Evolutionary conservation across 2,888 invertebrate genomes (phyloP).

Genomic region (Drosophila sordidula): DNA sequence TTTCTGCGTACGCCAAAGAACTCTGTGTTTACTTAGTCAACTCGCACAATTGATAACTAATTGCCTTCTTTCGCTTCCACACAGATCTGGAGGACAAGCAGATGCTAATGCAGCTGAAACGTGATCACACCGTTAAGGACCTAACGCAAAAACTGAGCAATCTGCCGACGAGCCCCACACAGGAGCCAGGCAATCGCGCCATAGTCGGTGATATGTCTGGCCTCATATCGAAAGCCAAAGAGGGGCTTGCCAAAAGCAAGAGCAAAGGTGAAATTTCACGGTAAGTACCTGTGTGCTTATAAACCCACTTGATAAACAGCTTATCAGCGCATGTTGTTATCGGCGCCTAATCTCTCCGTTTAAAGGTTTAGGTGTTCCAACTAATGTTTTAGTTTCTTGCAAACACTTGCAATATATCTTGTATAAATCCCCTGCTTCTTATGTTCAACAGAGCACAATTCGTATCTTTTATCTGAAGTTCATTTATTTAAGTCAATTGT

Average conservation of each 20-base stretch:
- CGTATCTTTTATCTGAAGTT: constrained; percentile 1
- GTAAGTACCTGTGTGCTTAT: constrained; percentile 63
- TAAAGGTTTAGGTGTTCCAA: not conserved
- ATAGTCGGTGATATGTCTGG: constrained; percentile 93
- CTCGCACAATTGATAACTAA: not conserved
- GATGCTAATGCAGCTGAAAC: constrained; percentile 89
- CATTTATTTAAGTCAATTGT: constrained; percentile 26
- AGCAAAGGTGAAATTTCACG: constrained; percentile 88
- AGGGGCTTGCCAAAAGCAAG: constrained; percentile 94
- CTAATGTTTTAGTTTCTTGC: not conserved
- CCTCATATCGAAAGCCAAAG: constrained; percentile 96
- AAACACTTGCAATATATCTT: constrained; percentile 21
- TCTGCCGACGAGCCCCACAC: constrained; percentile 86
- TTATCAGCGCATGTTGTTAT: constrained; percentile 19
- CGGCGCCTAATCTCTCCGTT: constrained; percentile 10
- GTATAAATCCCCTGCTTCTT: not conserved
- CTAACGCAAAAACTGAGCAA: constrained; percentile 93
- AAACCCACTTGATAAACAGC: constrained; percentile 6
- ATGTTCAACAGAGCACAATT: not conserved
- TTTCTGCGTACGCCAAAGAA: constrained; percentile 7
- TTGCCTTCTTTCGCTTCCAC: not conserved
- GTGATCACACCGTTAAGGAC: constrained; percentile 95
- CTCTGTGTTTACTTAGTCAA: not conserved
- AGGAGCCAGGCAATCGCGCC: constrained; percentile 87
- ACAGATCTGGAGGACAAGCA: constrained; percentile 87